These are phyloP conservation scores for Ceratothoa steindachneri DNA, from an alignment of 2,888 invertebrate species.

Conservation along the genomic window DNA sequence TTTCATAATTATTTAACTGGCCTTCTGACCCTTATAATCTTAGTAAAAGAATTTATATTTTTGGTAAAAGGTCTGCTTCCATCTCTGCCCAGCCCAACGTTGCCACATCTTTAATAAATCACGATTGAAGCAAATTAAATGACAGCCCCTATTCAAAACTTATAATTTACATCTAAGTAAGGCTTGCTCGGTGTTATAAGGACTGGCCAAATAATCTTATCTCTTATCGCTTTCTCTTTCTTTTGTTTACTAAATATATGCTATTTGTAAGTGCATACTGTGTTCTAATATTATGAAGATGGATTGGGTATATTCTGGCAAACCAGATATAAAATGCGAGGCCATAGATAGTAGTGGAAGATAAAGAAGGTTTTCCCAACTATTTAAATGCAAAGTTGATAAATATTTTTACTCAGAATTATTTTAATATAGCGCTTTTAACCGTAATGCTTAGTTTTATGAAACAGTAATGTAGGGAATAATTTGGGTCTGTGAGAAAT, in stretches of 20 bases:
- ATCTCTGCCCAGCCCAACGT: neutral
- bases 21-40: neutral
- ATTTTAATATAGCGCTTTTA: neutral
- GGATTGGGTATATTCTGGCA: neutral
- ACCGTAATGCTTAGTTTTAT: neutral
- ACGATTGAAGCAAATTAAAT: neutral
- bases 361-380: neutral
- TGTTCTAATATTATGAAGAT: neutral
- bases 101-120: neutral
- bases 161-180: neutral
- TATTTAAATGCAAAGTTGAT: neutral
- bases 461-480: neutral
- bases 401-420: neutral
- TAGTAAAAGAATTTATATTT: neutral
- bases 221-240: too few species aligned
- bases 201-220: too few species aligned
- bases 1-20: neutral
- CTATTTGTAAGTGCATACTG: too few species aligned
- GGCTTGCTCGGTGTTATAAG: too few species aligned
- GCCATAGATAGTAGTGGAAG: neutral
- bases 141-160: neutral
- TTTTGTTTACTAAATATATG: neutral
- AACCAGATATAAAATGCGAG: neutral
- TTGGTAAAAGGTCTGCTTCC: neutral
- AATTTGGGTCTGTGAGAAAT: neutral